A percentile compares a stretch with the other conserved stretches of the same genome.
Conservation (phyloP, 2,888 invertebrate species). For the Trissoscelio sp. region DNA sequence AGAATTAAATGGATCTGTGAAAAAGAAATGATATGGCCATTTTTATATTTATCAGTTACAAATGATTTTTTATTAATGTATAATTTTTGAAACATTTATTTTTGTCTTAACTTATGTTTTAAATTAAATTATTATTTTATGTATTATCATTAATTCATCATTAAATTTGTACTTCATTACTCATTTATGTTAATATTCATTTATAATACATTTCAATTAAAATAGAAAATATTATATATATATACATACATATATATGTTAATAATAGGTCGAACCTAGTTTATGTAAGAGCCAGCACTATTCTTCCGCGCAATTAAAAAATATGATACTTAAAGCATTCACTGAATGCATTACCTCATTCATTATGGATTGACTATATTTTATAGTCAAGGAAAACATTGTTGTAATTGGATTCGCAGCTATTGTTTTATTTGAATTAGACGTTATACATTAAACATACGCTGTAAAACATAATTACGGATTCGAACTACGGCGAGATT, state of each 20-base stretch:
- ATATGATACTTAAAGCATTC: conserved; percentile 5
- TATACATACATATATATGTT: neutral
- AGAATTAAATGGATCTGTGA: neutral
- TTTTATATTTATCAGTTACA: neutral
- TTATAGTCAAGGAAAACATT: conserved; percentile 21
- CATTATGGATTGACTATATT: neutral
- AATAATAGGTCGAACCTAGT: neutral
- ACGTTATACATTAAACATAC: neutral
- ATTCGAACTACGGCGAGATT: neutral
- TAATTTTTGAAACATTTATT: too few relatives aligned
- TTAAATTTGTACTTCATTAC: too few relatives aligned
- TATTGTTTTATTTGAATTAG: conserved; percentile 13
- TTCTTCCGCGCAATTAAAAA: neutral
- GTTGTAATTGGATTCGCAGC: conserved; percentile 15
- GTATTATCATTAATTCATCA: too few relatives aligned
- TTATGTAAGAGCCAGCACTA: neutral
- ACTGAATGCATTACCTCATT: conserved; percentile 15
- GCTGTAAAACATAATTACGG: neutral
- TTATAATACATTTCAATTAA: too few relatives aligned
- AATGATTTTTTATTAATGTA: too few relatives aligned
- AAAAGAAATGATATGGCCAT: neutral
- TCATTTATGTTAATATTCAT: too few relatives aligned
- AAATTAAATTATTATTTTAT: too few relatives aligned
- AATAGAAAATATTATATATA: too few relatives aligned
- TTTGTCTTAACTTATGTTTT: too few relatives aligned